Base-by-base conservation (phyloP, 2,797 vertebrate species). In the Hippoglossus hippoglossus region DNA sequence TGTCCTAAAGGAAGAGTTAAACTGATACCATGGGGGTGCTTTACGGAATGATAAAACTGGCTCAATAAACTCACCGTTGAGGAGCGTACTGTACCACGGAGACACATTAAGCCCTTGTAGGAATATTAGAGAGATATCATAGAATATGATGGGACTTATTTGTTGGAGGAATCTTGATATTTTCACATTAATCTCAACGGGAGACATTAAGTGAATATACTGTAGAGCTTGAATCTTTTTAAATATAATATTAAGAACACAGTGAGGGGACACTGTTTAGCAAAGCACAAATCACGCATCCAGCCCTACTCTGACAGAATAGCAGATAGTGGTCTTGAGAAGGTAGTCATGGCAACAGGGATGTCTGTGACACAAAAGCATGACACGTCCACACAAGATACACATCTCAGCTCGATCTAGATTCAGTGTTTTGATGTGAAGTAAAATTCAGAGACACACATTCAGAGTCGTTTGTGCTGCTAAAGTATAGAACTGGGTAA, bases 311-410 rank as follows among this genome's bases (percentile, higher is more conserved):
- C 41, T 63, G 61, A 77, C 55, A 59, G 53, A 64, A 65, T n/a
- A 58, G 66, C 25, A 59, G 64, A 69, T 64, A 24, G 54, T 44
- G 51, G 36, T 77, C 80, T 76, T 53, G 68, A 73, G 72, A 53
- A 22, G 52, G 83, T 84, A 12, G 80, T 53, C 85, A 84, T 86
- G 81, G 80, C 73, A 86, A 89, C 81, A 74, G 63, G 63, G 63
- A 67, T 51, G 44, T 60, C 62, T 71, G 36, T 66, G 53, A 76
- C 57, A 78, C 54, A 61, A 64, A 60, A 44, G 31, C 15, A 16
- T 15, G 7, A 70, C 47, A 54, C 12, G 21, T 13, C 31, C 13
- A 36, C 39, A 60, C 31, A 62, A 28, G 44, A 46, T 46, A 21
- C 63, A 63, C 46, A 68, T 67, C 31, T 28, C 16, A 24, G 39